Base-by-base conservation (phyloP, 2,797 vertebrate species). In the Crocidura indochinensis region DNA sequence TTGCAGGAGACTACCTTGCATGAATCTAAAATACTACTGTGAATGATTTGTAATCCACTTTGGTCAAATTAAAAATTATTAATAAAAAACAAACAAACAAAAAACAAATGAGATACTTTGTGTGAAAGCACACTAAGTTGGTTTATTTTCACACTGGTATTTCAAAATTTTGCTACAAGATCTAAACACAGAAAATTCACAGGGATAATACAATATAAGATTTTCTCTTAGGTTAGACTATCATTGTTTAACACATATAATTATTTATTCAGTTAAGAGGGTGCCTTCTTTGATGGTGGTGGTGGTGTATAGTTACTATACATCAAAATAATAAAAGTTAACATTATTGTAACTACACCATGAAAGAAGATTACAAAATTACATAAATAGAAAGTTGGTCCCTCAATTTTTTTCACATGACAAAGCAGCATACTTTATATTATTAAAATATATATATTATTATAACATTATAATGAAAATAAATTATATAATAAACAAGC, bases 191-290 rank as follows among this genome's bases (percentile, higher is more conserved):
- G 56, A 87, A 84, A 87, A 84, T 74, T 77, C 72, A 75, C 20
- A 51, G 15, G 65, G 10, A 88, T 93, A 84, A 72, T 19, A 74
- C 31, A 76, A 76, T 15, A 73, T 65, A 29, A 87, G 12, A 19
- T 53, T 72, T 80, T 71, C 84, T 60, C 77, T 89, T 73, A n/a
- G 31, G 38, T 88, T 75, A 67, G 38, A 92, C 6, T 67, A 74
- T 9, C 12, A 67, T 77, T 17, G 78, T 47, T 60, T 83, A n/a
- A 4, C 26, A 38, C 0, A 51, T n/a, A 19, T 17, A 83, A 71
- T 88, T 12, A 85, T 67, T 86, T 87, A 78, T 75, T 91, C n/a
- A 72, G n/a, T 67, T 87, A 81, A 65, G 9, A 87, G 11, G 24
- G 53, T 8, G 2, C 53, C 12, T 19, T 56, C 53, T 56, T 56